Percentiles rank a stretch among this genome's conserved stretches.
phyloP scores from a whole-genome alignment of 2,888 invertebrate genomes.

The Tetragnatha montana region DNA sequence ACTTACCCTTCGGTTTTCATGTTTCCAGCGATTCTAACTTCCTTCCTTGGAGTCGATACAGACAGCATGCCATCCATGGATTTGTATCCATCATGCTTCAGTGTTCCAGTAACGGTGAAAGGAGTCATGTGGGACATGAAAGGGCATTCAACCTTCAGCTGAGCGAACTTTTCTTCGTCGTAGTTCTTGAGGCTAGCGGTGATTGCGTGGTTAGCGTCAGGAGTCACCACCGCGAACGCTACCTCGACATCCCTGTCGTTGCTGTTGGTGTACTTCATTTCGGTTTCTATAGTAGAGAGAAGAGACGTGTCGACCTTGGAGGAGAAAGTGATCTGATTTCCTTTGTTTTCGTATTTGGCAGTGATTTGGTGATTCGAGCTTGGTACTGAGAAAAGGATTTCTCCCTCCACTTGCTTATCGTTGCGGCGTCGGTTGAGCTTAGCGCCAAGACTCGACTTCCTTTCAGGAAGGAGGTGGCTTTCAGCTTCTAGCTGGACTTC shows the following conservation, averaged over 20 bases:
- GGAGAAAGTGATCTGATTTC: constrained; percentile 32
- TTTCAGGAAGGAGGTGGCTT: constrained; percentile 46
- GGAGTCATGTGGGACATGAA: constrained; percentile 13
- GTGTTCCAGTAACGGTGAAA: constrained; percentile 54
- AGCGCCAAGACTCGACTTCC: neutral
- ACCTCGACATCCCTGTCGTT: constrained; percentile 60
- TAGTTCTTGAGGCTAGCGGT: constrained; percentile 55
- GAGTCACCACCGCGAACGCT: constrained; percentile 28
- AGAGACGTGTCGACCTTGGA: constrained; percentile 49
- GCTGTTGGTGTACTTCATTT: constrained; percentile 63
- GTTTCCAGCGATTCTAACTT: constrained; percentile 67
- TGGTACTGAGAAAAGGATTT: constrained; percentile 22
- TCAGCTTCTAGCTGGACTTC: constrained; percentile 35
- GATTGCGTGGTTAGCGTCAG: constrained; percentile 24
- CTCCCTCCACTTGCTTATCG: constrained; percentile 35
- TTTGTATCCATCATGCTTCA: constrained; percentile 41
- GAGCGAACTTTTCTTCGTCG: constrained; percentile 52
- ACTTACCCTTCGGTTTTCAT: constrained; percentile 65
- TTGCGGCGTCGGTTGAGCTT: constrained; percentile 27
- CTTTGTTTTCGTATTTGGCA: constrained; percentile 51
- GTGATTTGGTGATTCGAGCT: constrained; percentile 36
- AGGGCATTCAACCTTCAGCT: constrained; percentile 60
- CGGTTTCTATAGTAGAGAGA: constrained; percentile 37
- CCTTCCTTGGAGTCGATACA: constrained; percentile 40
- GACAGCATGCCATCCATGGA: constrained; percentile 47